Evolutionary conservation across 2,888 invertebrate genomes (phyloP), one percentile per base, ranked within the genome.

Genomic region (Zygaena filipendulae): DNA sequence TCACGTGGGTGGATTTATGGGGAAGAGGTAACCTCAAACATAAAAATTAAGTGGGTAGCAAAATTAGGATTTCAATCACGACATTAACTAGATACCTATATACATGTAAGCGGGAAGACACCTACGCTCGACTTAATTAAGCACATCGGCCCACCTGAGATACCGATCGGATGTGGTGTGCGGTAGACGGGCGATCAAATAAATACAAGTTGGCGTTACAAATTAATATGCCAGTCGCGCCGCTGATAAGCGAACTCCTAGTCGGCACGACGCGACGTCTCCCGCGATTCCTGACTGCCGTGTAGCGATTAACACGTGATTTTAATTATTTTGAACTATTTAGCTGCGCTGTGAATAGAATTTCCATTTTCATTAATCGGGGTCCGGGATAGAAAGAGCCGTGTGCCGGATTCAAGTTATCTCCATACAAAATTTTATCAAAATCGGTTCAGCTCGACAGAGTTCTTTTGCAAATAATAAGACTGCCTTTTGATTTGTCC

Each of bases 141-240:
- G 46, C 54, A 54, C 58, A 59, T 52, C 49, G 62, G 46, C 54
- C 54, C 51, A 60, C 57, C 47, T 46, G 47, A 62, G 72, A 72
- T 74, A 66, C 50, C 48, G 58, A 72, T 72, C 72, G 52, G n/a
- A n/a, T n/a, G 52, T 51, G 47, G 48, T 42, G 56, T 64, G 68
- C n/a, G n/a, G n/a, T n/a, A n/a, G n/a, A 62, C 72, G 68, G 70
- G 70, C 74, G 72, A 72, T 75, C 71, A 69, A 68, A 72, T 68
- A 71, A 71, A 74, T 72, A 71, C 69, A 68, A 68, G 59, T 68
- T 63, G 61, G 61, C 62, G 51, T 60, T 52, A 53, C 62, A 70
- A 69, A 72, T 75, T 75, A 75, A 72, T 72, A 75, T 74, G 72
- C 74, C 69, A 72, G 72, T 64, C 71, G 71, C 69, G 63, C 44